Evolutionary conservation across 2,797 vertebrate species (phyloP).

Genomic region (Lerista edwardsae): DNA sequence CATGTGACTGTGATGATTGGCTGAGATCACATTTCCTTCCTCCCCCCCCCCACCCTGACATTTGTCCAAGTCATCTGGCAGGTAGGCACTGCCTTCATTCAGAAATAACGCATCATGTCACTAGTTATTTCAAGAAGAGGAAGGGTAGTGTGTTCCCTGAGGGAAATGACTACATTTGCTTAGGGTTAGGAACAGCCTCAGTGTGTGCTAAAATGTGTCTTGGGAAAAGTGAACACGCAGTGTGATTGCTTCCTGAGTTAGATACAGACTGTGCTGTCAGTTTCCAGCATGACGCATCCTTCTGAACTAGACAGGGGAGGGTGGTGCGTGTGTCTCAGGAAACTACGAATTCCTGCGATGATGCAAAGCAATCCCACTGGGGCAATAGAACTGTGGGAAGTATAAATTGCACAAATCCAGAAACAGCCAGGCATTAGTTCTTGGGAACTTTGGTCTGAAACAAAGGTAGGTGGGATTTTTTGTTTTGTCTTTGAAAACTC

Average conservation of each 20-base stretch:
- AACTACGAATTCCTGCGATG: conserved; percentile 76
- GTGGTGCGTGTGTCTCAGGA: conserved; percentile 68
- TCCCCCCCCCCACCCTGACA: no score
- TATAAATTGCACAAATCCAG: conserved; percentile 77
- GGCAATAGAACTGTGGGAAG: conserved; percentile 66
- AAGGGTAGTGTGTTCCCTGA: conserved; percentile 69
- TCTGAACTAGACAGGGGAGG: conserved; percentile 61
- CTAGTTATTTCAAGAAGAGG: conserved; percentile 76
- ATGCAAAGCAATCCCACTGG: conserved; percentile 73
- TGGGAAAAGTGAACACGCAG: conserved; percentile 76
- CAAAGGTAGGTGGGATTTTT: conserved; percentile 71
- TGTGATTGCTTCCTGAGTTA: conserved; percentile 74
- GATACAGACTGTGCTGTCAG: conserved; percentile 65
- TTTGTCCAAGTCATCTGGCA: conserved; percentile 37
- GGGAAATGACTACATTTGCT: conserved; percentile 72
- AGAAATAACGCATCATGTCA: conserved; percentile 69
- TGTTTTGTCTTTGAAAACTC: not conserved
- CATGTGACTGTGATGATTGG: conserved; percentile 41
- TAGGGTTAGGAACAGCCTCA: conserved; percentile 71
- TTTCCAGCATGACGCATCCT: conserved; percentile 82
- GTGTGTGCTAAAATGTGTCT: conserved; percentile 55
- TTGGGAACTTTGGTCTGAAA: conserved; percentile 46
- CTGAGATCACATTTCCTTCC: conserved; percentile 25
- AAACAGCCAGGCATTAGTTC: conserved; percentile 69
- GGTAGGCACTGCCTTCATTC: conserved; percentile 30